Evolutionary conservation across 2,888 invertebrate species (phyloP), one percentile per base, ranked within the genome.

Genomic region (Drosophila villosipedis): DNA sequence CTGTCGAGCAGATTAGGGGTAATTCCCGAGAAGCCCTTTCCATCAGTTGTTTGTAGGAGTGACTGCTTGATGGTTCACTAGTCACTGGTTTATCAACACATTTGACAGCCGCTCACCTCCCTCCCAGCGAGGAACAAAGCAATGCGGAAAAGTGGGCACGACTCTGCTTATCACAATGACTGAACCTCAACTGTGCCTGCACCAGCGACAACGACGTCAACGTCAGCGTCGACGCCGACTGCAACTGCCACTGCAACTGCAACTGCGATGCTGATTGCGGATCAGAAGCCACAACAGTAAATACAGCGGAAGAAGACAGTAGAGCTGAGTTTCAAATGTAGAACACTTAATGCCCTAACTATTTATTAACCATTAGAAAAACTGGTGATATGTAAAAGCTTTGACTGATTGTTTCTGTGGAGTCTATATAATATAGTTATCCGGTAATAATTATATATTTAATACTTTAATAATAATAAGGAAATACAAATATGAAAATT

Each of bases 81-180:
- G 43, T 33, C 61, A 28, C 22, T 47, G 30, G 52, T 33, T 33
- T 67, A 66, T 61, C 58, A 65, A 58, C 61, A 57, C 50, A 76
- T 68, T 80, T 80, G 84, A 84, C 87, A 82, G 83, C 58, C 30
- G 25, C 49, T 66, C 74, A 71, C 70, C 87, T 73, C 59, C 58
- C 71, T 73, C 47, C 37, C 61, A 31, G 37, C 31, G 28, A 41
- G 52, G 31, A 63, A 82, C 79, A 78, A 76, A 59, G 58, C 59
- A 53, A 76, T 80, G 79, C 75, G 79, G 78, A 86, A 86, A 84
- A 82, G 84, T 84, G 67, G 73, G 80, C 76, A 65, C 16, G 47
- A 47, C 55, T 30, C 53, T 30, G 49, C 35, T 35, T 61, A 50
- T 62, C 57, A 72, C 68, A 71, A 70, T 78, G 60, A 60, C 41